These are phyloP conservation scores for Gobio occitaniae DNA, from an alignment of 2,797 vertebrate genomes.

Conservation along the genomic window DNA sequence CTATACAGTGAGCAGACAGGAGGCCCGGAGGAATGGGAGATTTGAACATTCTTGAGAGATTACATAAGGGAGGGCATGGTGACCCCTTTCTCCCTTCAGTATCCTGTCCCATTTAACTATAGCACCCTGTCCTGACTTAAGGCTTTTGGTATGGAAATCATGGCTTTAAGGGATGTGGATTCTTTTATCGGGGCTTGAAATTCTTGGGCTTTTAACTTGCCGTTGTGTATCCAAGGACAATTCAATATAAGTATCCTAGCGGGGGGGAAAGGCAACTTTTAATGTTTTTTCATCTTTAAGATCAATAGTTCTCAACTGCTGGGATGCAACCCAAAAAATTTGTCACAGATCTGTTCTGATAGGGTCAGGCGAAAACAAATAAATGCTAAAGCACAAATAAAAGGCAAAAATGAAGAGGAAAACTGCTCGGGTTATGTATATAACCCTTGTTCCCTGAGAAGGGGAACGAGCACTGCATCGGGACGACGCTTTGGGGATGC, in stretches of 20 bases:
- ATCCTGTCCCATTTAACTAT: conserved; percentile 62
- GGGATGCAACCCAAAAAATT: not conserved
- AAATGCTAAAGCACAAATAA: not conserved
- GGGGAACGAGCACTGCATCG: too few species aligned
- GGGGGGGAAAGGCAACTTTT: too few species aligned
- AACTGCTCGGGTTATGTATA: too few species aligned
- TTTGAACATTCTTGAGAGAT: conserved; percentile 76
- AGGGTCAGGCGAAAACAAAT: not conserved
- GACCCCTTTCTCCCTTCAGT: conserved; percentile 64
- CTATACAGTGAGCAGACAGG: conserved; percentile 51
- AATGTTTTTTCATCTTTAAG: not conserved
- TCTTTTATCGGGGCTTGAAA: conserved; percentile 57
- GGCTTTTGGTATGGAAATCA: conserved; percentile 69
- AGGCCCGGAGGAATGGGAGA: conserved; percentile 49
- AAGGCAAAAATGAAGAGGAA: not conserved
- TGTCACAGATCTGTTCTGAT: not conserved
- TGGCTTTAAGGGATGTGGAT: conserved; percentile 58
- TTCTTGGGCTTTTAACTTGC: conserved; percentile 59
- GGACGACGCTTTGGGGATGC: too few species aligned
- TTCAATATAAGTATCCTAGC: conserved; percentile 29
- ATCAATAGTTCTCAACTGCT: conserved; percentile 7
- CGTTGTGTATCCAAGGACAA: conserved; percentile 61
- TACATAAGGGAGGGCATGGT: conserved; percentile 71
- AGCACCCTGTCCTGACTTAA: conserved; percentile 62
- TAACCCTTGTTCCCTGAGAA: too few species aligned